Conservation (phyloP, 2,797 vertebrate genomes). For the Apogon talboti region DNA sequence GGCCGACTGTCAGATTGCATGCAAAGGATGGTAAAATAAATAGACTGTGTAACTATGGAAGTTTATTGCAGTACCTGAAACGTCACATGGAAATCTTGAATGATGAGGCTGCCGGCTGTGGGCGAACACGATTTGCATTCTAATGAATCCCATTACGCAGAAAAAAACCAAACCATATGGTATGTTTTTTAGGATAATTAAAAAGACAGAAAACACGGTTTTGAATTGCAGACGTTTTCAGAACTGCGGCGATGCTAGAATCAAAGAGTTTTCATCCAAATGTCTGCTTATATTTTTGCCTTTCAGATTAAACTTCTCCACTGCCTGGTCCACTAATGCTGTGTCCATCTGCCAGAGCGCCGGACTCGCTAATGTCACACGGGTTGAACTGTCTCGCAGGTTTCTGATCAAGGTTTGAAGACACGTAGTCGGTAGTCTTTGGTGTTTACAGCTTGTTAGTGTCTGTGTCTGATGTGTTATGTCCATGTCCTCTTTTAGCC, state of each 20-base stretch:
- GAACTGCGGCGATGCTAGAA: not conserved
- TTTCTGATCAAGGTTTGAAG: slow-evolving; percentile 87
- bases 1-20: no score
- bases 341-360: slow-evolving; percentile 90
- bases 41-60: no score
- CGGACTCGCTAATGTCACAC: slow-evolving; percentile 83
- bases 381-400: slow-evolving; percentile 88
- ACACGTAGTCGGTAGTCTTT: not conserved
- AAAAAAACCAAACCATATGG: not conserved
- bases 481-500: slow-evolving; percentile 47
- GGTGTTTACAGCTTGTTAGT: not conserved
- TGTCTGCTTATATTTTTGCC: not conserved
- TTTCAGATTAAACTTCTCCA: slow-evolving; percentile 91
- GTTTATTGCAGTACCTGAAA: not conserved
- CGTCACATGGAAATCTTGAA: slow-evolving; percentile 10
- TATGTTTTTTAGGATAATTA: not conserved
- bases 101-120: not conserved
- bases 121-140: not conserved
- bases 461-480: not conserved
- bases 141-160: not conserved
- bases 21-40: no score
- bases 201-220: not conserved
- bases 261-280: not conserved
- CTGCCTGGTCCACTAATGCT: slow-evolving; percentile 90
- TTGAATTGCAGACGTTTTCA: not conserved